A percentile compares a stretch with the other conserved stretches of the same genome.
phyloP scores from a whole-genome alignment of 2,797 vertebrate genomes.

The Neoniphon sammara region DNA sequence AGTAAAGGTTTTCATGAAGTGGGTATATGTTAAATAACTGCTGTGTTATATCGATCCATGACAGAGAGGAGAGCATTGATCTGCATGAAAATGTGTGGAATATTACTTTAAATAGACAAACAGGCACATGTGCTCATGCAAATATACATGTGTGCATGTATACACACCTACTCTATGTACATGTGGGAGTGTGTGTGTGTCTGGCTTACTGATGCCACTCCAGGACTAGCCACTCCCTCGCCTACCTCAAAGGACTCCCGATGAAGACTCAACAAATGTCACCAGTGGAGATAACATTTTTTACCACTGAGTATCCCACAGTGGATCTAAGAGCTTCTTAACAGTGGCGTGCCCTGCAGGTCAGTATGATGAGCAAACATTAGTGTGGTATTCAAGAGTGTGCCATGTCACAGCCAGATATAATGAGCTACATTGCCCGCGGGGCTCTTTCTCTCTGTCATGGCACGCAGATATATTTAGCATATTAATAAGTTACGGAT shows the following conservation, averaged over 20 bases:
- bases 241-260: neutral
- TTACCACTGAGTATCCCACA: constrained; percentile 11
- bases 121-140: too few species aligned
- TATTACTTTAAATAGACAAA: too few species aligned
- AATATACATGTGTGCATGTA: too few species aligned
- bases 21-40: too few species aligned
- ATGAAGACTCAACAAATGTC: neutral
- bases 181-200: neutral
- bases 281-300: neutral
- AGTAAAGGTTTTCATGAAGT: too few species aligned
- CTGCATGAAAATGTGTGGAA: too few species aligned
- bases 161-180: neutral
- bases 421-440: constrained; percentile 63
- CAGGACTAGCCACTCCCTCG: neutral
- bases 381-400: constrained; percentile 56
- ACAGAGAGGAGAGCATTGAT: too few species aligned
- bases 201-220: neutral
- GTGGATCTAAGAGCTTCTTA: constrained; percentile 38
- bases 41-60: too few species aligned
- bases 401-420: constrained; percentile 46
- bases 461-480: constrained; percentile 51
- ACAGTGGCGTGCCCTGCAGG: constrained; percentile 52
- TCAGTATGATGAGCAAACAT: constrained; percentile 69
- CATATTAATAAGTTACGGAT: constrained; percentile 62
- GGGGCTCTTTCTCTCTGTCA: constrained; percentile 54